Evolutionary conservation across 1,140 invertebrate genomes (phyloP), one percentile per base, ranked within the genome.

Genomic region (Metaphire vulgaris): DNA sequence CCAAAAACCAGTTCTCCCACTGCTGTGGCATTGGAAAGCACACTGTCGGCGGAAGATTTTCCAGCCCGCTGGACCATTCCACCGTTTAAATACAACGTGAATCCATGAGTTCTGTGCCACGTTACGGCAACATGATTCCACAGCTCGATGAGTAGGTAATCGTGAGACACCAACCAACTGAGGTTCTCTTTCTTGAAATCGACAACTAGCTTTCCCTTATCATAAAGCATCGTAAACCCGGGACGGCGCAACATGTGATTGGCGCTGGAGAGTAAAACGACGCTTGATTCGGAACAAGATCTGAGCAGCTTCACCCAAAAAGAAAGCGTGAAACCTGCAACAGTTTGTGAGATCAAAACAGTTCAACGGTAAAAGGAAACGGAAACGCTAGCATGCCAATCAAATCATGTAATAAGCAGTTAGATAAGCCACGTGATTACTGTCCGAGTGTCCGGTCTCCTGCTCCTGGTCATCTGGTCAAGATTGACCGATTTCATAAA

Each of bases 111-210:
- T 28, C 78, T 65, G 15, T 69, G 74, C 84, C 84, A 85, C 16
- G 84, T 79, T 56, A 79, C 82, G 0, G 81, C 77, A 69, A 85
- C 81, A 76, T 85, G 83, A 75, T 85, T 84, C 84, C 84, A 85
- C 33, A 78, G 79, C 0, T 80, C 79, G 2, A 80, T 74, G 16
- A 84, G 78, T 1, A 85, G 70, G 69, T 85, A 81, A 26, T 77
- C 71, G 28, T 79, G 33, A 0, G 75, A 73, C 1, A 80, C 82
- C 31, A 74, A 77, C 84, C 84, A 85, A 71, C 82, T 81, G 1
- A 28, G 26, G n/a, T 69, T 69, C 31, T 76, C 56, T 56, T 76
- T 76, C 31, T 33, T 34, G 75, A 76, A 76, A n/a, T 69, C 33
- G 16, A 76, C 70, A 33, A 41, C 28, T 32, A 76, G 68, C 21